Base-by-base conservation (phyloP, 2,113 vertebrate species). In the Rhipidura dahli region DNA sequence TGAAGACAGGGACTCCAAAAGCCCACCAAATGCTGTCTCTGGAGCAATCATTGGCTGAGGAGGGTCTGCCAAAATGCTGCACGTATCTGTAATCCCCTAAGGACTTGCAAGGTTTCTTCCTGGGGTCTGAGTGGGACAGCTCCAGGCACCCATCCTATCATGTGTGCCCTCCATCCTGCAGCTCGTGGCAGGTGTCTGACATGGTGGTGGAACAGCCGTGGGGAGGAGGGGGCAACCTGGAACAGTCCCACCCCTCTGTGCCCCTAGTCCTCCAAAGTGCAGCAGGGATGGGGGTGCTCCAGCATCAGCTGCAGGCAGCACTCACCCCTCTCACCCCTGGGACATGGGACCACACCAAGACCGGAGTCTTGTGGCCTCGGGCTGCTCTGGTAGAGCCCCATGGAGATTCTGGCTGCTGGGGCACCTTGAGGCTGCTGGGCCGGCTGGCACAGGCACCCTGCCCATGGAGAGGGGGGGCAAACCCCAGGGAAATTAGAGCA, bases 401-500 rank as follows among this genome's bases (percentile, higher is more conserved):
- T 11, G 27, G 39, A 59, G 28, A 22, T 18, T 18, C 23, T 28
- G 64, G 64, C 69, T 84, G 60, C 83, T 56, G 79, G 54, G 51
- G 72, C 72, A 65, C 79, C 61, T 63, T 15, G 16, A 42, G 68
- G 28, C 69, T 81, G 64, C 73, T 1, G 4, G 47, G 53, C 59
- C 0, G 45, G 57, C 54, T 92, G 81, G 86, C 3, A 33, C 61
- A 76, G 93, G 88, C 9, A 2, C 54, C 33, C 35, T 78, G 88
- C 66, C 49, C 16, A 15, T 10, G 26, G 27, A 54, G 19, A 4
- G 14, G 11, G 33, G 45, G 18, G 68, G 26, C 13, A 20, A 70
- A 45, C 79, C 26, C 44, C 10, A 1, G 53, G 69, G 89, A 97
- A 98, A 98, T 96, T 97, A 97, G 97, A 98, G 93, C 94, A 95